Evolutionary conservation across 2,888 invertebrate genomes (phyloP).

Genomic region (Machimus rusticus): DNA sequence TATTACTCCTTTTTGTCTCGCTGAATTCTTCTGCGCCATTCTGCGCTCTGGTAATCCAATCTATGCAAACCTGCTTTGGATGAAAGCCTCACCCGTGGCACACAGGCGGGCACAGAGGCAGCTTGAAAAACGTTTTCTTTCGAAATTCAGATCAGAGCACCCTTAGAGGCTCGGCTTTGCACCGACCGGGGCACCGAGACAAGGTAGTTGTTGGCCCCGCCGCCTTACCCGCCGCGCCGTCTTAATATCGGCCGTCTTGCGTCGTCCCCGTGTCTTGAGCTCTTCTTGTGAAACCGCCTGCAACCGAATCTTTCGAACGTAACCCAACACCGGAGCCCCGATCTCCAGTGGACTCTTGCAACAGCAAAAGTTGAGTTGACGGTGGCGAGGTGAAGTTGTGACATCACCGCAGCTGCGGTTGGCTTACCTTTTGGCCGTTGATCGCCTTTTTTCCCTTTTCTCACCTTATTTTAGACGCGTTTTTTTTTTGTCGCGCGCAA

Average conservation of each 20-base stretch:
- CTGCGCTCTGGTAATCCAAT: neutral
- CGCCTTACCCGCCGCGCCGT: neutral
- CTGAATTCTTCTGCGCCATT: neutral
- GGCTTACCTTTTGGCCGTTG: neutral
- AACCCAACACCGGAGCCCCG: neutral
- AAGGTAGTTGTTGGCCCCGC: neutral
- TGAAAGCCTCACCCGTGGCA: slow-evolving; percentile 14
- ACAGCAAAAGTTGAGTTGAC: neutral
- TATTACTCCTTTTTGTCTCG: neutral
- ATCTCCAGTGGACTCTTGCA: neutral
- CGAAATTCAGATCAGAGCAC: slow-evolving; percentile 24
- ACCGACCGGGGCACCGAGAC: neutral
- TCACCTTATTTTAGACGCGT: neutral
- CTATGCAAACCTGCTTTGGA: slow-evolving; percentile 2
- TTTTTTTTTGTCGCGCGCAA: neutral
- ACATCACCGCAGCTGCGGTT: slow-evolving; percentile 28
- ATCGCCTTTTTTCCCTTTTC: neutral
- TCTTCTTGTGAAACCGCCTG: slow-evolving; percentile 22
- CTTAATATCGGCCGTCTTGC: neutral
- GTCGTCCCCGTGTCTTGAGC: too few relatives aligned
- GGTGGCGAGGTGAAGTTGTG: slow-evolving; percentile 1
- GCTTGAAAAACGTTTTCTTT: slow-evolving; percentile 15
- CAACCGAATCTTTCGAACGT: slow-evolving; percentile 5
- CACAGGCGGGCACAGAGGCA: neutral
- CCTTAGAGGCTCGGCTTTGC: neutral